Conservation (phyloP, 2,888 invertebrate genomes). For the Pterostichus madidus region DNA sequence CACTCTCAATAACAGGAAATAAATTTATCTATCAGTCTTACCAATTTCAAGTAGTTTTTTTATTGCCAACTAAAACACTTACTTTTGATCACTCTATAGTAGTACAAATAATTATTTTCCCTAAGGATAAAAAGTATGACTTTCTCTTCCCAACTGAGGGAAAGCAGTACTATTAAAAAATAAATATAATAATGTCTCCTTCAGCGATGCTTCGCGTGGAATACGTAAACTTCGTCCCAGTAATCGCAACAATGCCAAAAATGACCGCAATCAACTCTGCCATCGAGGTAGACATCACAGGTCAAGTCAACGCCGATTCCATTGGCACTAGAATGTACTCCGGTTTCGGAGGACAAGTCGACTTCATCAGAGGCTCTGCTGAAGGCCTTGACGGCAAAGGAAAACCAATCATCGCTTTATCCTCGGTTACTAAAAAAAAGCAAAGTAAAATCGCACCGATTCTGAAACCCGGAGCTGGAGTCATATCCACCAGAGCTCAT, state of each 20-base stretch:
- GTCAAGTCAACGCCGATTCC: constrained; percentile 95
- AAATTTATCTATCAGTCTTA: too few species aligned
- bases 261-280: constrained; percentile 99
- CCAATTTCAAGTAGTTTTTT: too few species aligned
- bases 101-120: too few species aligned
- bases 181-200: too few species aligned
- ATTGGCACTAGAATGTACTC: constrained; percentile 90
- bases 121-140: too few species aligned
- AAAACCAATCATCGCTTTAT: constrained; percentile 94
- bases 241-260: constrained; percentile 90
- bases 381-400: constrained; percentile 91
- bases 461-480: constrained; percentile 93
- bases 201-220: constrained; percentile 93
- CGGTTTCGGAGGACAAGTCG: constrained; percentile 96
- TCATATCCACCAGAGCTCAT: constrained; percentile 94
- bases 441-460: constrained; percentile 91
- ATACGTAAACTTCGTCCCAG: constrained; percentile 91
- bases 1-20: too few species aligned
- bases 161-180: too few species aligned
- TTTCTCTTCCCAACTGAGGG: too few species aligned
- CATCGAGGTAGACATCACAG: constrained; percentile 96
- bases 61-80: too few species aligned
- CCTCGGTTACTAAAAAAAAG: constrained; percentile 88
- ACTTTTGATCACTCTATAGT: too few species aligned
- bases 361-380: constrained; percentile 95